phyloP scores from a whole-genome alignment of 2,888 invertebrate genomes.

The Coenonympha arcania region DNA sequence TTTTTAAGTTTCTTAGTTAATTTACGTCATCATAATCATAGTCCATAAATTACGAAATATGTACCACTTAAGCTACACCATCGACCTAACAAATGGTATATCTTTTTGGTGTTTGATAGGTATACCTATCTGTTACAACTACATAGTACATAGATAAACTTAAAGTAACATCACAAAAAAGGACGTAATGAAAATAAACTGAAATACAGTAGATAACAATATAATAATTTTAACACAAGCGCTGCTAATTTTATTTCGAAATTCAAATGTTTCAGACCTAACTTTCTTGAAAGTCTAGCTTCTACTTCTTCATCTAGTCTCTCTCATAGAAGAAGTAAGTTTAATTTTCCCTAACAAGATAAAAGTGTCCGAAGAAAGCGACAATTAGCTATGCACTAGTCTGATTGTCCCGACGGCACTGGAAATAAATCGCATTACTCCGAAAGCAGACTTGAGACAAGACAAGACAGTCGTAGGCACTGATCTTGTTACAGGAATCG shows the following conservation, averaged over 20 bases:
- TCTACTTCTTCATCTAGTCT: conserved; percentile 30
- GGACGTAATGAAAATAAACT: background rate
- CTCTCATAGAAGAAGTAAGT: conserved; percentile 22
- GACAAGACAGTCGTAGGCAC: conserved; percentile 1
- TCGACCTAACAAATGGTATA: too few species aligned
- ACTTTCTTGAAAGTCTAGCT: conserved; percentile 3
- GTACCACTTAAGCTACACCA: too few species aligned
- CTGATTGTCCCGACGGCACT: conserved; percentile 50
- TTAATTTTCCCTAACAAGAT: conserved; percentile 42
- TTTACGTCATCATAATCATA: too few species aligned
- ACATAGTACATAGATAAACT: too few species aligned
- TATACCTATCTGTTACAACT: too few species aligned
- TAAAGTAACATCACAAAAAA: too few species aligned
- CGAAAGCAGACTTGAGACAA: conserved; percentile 26
- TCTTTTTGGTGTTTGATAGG: too few species aligned
- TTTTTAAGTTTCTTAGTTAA: too few species aligned
- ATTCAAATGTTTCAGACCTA: background rate
- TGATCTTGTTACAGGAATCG: too few species aligned
- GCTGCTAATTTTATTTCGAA: background rate
- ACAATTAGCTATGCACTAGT: conserved; percentile 58
- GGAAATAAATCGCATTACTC: conserved; percentile 55
- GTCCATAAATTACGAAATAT: too few species aligned
- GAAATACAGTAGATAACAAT: background rate
- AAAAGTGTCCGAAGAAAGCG: conserved; percentile 43
- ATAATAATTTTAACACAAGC: background rate